Percentiles rank a stretch among this genome's conserved stretches.
These are phyloP conservation scores for Gila orcuttii DNA, from an alignment of 2,113 vertebrate species.

Conservation along the genomic window DNA sequence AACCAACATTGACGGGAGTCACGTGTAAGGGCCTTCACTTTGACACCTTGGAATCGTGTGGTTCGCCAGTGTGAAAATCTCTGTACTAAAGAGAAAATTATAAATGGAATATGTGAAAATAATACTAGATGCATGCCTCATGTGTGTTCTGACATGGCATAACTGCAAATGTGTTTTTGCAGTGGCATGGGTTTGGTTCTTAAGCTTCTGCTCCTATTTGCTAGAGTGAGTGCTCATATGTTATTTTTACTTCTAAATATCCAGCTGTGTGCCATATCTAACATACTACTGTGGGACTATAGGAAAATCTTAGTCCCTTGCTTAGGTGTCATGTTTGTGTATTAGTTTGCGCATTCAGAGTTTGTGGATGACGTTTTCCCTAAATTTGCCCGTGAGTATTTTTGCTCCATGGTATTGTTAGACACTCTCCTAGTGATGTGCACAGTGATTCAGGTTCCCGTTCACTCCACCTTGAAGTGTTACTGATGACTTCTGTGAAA, in stretches of 20 bases:
- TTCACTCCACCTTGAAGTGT: background rate
- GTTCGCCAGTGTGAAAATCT: conserved; percentile 27
- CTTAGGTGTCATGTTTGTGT: conserved; percentile 5
- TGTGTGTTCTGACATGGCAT: background rate
- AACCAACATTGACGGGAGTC: background rate
- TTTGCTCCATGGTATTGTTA: background rate
- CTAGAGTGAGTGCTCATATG: background rate
- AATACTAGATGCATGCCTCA: background rate
- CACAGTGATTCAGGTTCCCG: background rate
- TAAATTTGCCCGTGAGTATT: background rate
- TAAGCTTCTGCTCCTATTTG: background rate
- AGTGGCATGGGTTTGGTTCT: background rate
- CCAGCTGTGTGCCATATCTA: background rate
- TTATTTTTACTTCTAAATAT: background rate
- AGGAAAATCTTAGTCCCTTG: background rate
- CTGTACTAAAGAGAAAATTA: background rate
- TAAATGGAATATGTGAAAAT: background rate
- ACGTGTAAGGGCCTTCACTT: conserved; percentile 1
- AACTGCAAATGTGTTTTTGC: conserved; percentile 21
- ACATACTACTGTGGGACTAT: background rate
- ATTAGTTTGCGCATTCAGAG: background rate
- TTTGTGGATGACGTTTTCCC: background rate
- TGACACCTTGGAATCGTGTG: background rate
- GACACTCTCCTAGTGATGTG: background rate
- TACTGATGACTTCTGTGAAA: conserved; percentile 1